Evolutionary conservation across 2,797 vertebrate genomes (phyloP).

Genomic region (Betta splendens): DNA sequence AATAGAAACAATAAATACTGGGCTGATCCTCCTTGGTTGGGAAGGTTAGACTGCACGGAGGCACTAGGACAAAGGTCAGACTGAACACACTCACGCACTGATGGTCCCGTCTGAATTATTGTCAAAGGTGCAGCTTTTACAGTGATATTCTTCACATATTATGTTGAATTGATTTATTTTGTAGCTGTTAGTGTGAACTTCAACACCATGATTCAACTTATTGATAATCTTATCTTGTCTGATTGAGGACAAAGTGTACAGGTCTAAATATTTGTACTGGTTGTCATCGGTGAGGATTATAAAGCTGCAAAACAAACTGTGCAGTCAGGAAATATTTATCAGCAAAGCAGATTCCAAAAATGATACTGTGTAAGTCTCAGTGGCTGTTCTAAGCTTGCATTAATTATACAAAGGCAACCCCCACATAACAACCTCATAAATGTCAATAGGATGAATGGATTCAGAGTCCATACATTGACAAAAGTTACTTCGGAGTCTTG

Average conservation of each 20-base stretch:
- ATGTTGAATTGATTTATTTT: neutral
- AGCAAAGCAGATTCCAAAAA: neutral
- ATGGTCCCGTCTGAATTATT: neutral
- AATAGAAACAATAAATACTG: constrained; percentile 29
- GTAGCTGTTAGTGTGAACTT: neutral
- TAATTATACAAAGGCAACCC: no score
- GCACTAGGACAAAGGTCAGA: constrained; percentile 56
- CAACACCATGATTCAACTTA: neutral
- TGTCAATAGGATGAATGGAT: neutral
- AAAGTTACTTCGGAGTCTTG: neutral
- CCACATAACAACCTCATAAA: neutral
- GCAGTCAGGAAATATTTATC: neutral
- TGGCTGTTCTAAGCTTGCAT: neutral
- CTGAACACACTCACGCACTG: constrained; percentile 6
- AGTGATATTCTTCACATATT: neutral
- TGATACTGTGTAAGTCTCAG: neutral
- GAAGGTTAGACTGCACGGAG: constrained; percentile 27
- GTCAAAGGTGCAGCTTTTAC: neutral
- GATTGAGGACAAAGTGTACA: neutral
- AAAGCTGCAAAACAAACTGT: neutral
- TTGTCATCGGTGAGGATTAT: neutral
- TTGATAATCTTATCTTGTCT: neutral
- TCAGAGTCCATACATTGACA: neutral
- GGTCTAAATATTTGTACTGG: constrained; percentile 9
- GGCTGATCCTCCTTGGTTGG: constrained; percentile 18